These are phyloP conservation scores for Drosophila glabriapex DNA, from an alignment of 2,888 invertebrate species.

Conservation along the genomic window DNA sequence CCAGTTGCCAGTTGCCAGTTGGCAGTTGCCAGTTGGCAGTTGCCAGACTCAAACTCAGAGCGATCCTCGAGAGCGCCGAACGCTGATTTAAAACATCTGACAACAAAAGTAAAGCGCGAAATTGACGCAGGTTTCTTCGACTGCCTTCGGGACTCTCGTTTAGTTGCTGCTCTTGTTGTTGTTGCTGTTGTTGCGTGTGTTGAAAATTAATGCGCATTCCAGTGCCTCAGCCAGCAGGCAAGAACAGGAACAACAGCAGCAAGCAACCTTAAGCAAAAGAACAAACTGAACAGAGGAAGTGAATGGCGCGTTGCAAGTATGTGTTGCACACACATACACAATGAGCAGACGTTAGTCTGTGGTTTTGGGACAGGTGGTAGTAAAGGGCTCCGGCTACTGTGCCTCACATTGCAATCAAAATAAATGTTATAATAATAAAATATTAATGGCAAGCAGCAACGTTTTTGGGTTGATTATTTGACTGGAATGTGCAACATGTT, in stretches of 20 bases:
- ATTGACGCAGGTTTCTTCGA: constrained; percentile 77
- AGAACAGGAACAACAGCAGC: constrained; percentile 22
- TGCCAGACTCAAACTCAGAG: background rate
- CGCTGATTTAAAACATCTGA: constrained; percentile 79
- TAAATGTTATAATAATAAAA: constrained; percentile 34
- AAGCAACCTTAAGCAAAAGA: constrained; percentile 18
- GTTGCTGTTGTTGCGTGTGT: constrained; percentile 63
- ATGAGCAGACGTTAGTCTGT: background rate
- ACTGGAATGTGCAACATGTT: constrained; percentile 29
- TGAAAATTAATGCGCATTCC: constrained; percentile 82
- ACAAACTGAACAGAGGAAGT: constrained; percentile 56
- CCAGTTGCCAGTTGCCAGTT: background rate
- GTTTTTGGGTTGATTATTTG: background rate
- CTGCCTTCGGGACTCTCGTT: constrained; percentile 21
- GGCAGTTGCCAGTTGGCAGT: background rate
- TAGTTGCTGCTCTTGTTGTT: constrained; percentile 14
- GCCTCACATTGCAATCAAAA: constrained; percentile 50
- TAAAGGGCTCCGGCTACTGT: constrained; percentile 13
- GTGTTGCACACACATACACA: constrained; percentile 41
- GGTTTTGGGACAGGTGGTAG: constrained; percentile 7
- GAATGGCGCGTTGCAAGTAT: constrained; percentile 70
- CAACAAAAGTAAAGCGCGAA: constrained; percentile 80
- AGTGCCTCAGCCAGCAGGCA: constrained; percentile 37
- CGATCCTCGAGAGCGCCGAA: constrained; percentile 43
- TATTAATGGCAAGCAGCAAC: constrained; percentile 8